Evolutionary conservation across 1,140 invertebrate species (phyloP).

Genomic region (Drosophila leontia): DNA sequence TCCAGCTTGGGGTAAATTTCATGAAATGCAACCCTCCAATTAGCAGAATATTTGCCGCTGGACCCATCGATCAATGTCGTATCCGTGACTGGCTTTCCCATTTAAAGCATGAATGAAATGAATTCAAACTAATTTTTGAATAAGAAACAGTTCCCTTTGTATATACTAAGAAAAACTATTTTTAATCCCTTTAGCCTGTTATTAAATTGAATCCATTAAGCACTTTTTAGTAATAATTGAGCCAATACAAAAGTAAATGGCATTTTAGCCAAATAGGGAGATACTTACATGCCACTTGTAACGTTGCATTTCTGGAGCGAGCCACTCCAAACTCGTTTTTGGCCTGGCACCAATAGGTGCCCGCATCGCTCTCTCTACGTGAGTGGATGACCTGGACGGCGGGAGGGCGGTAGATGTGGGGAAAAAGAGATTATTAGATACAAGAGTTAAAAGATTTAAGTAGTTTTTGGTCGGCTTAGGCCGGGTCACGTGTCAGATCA

Average conservation of each 20-base stretch:
- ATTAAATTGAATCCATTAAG: not conserved
- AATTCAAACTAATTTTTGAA: not conserved
- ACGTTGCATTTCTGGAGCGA: slow-evolving; percentile 92
- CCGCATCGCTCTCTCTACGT: slow-evolving; percentile 89
- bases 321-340: slow-evolving; percentile 92
- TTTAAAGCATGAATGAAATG: not conserved
- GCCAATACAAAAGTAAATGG: not conserved
- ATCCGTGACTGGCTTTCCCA: not conserved
- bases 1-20: slow-evolving; percentile 13
- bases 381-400: slow-evolving; percentile 79
- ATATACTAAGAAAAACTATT: not conserved
- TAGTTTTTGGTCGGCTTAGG: slow-evolving; percentile 47
- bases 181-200: not conserved
- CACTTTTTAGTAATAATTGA: not conserved
- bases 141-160: not conserved
- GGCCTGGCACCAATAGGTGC: slow-evolving; percentile 95
- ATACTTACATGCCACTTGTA: slow-evolving; percentile 92
- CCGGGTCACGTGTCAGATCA: slow-evolving; percentile 76
- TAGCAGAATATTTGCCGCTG: slow-evolving; percentile 57
- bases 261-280: not conserved
- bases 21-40: slow-evolving; percentile 65
- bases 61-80: slow-evolving; percentile 69
- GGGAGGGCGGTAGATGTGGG: slow-evolving; percentile 5
- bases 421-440: slow-evolving; percentile 40
- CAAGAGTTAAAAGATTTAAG: slow-evolving; percentile 54